Evolutionary conservation across 2,113 vertebrate species (phyloP).

Genomic region (Pan troglodytes): NHGRI_mPanTro3-v2.1_pri NC_072408.2:8455001-8455500

Average conservation of each 20-base stretch:
- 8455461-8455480: not conserved
- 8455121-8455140: not conserved
- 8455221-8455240: not conserved
- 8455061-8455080: not conserved
- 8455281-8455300: not conserved
- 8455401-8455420: no score
- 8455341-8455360: slow-evolving; percentile 24
- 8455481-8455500: not conserved
- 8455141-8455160: not conserved
- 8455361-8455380: not conserved
- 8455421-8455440: no score
- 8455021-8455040: not conserved
- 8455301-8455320: not conserved
- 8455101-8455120: not conserved
- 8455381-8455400: not conserved
- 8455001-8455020: not conserved
- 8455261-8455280: not conserved
- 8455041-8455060: not conserved
- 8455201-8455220: not conserved
- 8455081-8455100: not conserved
- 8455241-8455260: not conserved
- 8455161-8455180: not conserved
- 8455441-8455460: not conserved
- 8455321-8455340: not conserved
- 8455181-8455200: not conserved